phyloP scores from a whole-genome alignment of 2,113 vertebrate genomes.

The Guaruba guarouba region DNA sequence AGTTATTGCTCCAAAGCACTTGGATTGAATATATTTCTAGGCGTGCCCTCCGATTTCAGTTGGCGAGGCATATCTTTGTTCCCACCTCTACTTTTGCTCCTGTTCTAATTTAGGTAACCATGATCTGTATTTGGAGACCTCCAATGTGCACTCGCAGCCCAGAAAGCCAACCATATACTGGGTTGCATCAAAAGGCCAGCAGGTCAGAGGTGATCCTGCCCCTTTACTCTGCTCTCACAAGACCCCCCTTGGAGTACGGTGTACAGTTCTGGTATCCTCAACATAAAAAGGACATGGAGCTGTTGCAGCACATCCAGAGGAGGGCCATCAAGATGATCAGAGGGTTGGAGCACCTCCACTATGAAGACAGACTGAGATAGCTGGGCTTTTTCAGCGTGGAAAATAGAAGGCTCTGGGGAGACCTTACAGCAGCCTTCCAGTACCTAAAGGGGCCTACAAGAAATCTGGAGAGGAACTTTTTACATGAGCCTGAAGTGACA shows the following conservation, averaged over 20 bases:
- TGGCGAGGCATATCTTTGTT: not conserved
- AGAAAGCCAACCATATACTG: not conserved
- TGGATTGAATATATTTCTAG: not conserved
- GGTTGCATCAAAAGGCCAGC: not conserved
- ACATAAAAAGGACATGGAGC: not conserved
- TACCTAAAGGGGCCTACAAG: too few species aligned
- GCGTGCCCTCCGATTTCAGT: not conserved
- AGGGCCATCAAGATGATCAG: not conserved
- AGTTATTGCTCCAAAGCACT: not conserved
- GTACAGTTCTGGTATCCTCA: not conserved
- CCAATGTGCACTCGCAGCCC: not conserved
- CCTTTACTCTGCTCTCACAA: not conserved
- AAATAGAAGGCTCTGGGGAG: not conserved
- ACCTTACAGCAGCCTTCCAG: not conserved
- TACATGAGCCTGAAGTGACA: too few species aligned
- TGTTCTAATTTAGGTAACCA: not conserved
- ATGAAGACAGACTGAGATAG: not conserved
- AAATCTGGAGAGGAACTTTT: too few species aligned
- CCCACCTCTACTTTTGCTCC: not conserved
- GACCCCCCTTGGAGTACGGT: not conserved
- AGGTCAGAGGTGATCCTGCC: not conserved
- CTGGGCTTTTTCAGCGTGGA: not conserved
- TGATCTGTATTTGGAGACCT: not conserved
- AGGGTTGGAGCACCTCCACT: not conserved
- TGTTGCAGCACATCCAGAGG: not conserved